phyloP scores from a whole-genome alignment of 2,113 vertebrate genomes.

The Lipotes vexillifer region DNA sequence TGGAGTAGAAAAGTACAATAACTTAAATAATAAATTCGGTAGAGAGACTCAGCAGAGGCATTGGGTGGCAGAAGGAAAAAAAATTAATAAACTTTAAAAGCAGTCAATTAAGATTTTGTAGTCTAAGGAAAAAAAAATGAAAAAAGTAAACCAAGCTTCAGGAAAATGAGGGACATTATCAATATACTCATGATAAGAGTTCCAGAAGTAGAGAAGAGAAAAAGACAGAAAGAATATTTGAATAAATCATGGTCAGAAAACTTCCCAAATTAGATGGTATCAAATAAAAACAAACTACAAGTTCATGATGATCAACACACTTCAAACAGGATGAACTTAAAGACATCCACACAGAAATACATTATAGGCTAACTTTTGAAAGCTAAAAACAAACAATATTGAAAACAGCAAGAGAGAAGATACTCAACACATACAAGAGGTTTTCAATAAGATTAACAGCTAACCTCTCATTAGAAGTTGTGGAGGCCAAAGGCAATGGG shows the following conservation, averaged over 20 bases:
- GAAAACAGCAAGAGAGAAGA: too few species aligned
- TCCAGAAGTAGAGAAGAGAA: background rate
- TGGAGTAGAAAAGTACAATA: background rate
- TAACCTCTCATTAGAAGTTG: too few species aligned
- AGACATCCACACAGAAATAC: background rate
- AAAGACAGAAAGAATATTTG: background rate
- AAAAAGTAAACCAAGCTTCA: background rate
- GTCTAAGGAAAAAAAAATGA: background rate
- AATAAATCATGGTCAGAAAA: background rate
- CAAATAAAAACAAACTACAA: background rate
- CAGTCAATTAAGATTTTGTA: background rate
- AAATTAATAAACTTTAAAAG: background rate
- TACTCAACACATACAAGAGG: too few species aligned
- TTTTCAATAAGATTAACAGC: too few species aligned
- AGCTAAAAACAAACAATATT: too few species aligned
- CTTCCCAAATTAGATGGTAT: background rate
- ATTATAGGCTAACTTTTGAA: background rate
- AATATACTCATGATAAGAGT: background rate
- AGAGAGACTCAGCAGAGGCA: background rate
- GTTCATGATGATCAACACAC: background rate
- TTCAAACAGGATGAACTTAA: background rate
- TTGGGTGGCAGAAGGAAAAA: background rate
- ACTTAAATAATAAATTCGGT: background rate
- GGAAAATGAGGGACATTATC: background rate
- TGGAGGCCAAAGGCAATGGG: too few species aligned